Base-by-base conservation (phyloP, 2,797 vertebrate genomes). In the Ceyx erithaca region DNA sequence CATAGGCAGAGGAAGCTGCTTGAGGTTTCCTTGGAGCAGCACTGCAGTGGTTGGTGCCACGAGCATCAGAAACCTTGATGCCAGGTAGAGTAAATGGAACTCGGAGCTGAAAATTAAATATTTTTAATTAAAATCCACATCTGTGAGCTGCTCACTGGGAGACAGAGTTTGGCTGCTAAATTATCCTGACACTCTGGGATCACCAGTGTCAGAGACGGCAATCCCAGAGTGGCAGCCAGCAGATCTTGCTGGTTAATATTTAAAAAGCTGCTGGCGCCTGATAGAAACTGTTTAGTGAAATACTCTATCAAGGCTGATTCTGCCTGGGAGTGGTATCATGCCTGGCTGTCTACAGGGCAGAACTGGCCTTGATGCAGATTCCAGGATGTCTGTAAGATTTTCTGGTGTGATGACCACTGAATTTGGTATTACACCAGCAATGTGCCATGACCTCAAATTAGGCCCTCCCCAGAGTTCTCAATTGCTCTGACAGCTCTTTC, bases 91-190 rank as follows among this genome's bases (percentile, higher is more conserved):
- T 51, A 71, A 91, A 93, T 77, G 57, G 82, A 96, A 95, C 78
- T 52, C 41, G 10, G 82, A 92, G 93, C 93, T 57, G 92, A 82
- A 97, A 98, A 97, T 97, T 96, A 93, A 96, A 96, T 95, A 94
- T 81, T 77, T 96, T 97, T 97, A 98, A 98, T 98, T 97, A 98
- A 97, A 96, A 97, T 88, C 86, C 94, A 95, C 97, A 97, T 97
- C 97, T 97, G 97, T 93, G 95, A 96, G 94, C 80, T 1, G 6
- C 96, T 97, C 0, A 0, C 91, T 94, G 96, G 69, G 96, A 97
- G 93, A 78, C 91, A 90, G 75, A 49, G 19, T 62, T 95, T 91
- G 69, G 52, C 95, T 95, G 87, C 95, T 94, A 94, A 92, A 87
- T 97, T 88, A 92, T 89, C 76, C 87, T 91, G 89, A 94, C 94